Evolutionary conservation across 2,797 vertebrate genomes (phyloP).

Genomic region (Hafferia zeledoni): DNA sequence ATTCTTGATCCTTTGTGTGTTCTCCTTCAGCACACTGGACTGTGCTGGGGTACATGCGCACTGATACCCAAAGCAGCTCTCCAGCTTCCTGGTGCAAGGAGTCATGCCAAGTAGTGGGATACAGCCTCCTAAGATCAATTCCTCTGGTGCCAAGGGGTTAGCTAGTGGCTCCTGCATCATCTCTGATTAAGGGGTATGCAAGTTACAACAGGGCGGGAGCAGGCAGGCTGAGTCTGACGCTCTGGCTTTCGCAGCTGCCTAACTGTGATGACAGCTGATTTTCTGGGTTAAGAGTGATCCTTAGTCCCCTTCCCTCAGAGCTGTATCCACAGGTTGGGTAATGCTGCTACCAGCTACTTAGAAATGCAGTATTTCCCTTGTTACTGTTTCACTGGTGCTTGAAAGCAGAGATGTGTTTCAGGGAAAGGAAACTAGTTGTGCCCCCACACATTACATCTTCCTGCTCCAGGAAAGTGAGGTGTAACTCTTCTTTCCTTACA

Average conservation of each 20-base stretch:
- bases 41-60: not conserved
- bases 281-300: not conserved
- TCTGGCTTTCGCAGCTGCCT: not conserved
- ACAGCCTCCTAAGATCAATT: not conserved
- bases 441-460: not conserved
- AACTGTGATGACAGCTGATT: not conserved
- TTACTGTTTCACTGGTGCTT: not conserved
- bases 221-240: not conserved
- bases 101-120: accelerated
- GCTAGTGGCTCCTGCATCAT: not conserved
- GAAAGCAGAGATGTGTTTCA: not conserved
- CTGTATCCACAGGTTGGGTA: not conserved
- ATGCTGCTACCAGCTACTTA: accelerated
- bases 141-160: not conserved
- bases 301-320: not conserved
- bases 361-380: not conserved
- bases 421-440: not conserved
- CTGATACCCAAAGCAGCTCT: not conserved
- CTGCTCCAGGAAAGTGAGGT: accelerated
- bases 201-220: not conserved
- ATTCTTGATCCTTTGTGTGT: accelerated
- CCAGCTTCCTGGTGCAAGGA: not conserved
- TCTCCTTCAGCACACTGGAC: not conserved
- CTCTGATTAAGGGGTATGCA: not conserved
- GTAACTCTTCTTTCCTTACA: not conserved